phyloP scores from a whole-genome alignment of 2,113 vertebrate genomes.

The Anoura caudifer region DNA sequence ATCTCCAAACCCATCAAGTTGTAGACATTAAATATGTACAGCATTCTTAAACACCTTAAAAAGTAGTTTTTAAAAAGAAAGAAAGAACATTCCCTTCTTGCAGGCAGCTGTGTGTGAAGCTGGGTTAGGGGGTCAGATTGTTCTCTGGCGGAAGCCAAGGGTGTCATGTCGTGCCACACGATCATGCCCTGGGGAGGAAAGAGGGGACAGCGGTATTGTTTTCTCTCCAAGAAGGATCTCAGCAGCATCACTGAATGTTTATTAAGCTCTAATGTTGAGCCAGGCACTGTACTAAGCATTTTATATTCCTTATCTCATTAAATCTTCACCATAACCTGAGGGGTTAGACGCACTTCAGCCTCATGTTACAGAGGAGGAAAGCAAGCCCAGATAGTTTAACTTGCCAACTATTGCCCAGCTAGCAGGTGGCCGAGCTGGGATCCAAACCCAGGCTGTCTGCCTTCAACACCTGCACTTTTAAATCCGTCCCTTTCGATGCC shows the following conservation, averaged over 20 bases:
- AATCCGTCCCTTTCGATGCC: neutral
- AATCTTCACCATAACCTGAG: neutral
- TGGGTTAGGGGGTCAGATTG: neutral
- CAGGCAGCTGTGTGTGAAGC: neutral
- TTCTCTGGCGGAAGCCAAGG: neutral
- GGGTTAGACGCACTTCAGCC: neutral
- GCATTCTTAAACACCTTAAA: neutral
- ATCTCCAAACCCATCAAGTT: neutral
- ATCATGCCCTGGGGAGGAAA: neutral
- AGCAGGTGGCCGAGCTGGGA: neutral
- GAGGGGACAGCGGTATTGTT: neutral
- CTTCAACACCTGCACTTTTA: neutral
- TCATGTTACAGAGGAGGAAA: neutral
- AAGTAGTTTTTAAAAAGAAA: neutral
- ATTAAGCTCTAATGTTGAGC: neutral
- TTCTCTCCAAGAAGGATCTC: neutral
- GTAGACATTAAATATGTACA: neutral
- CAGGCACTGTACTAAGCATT: neutral
- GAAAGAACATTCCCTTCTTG: neutral
- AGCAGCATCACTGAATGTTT: neutral
- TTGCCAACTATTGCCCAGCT: neutral
- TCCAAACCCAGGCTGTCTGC: neutral
- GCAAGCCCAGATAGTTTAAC: neutral
- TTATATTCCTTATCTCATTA: neutral
- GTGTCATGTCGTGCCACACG: accelerated